Evolutionary conservation across 2,797 vertebrate genomes (phyloP).

Genomic region (Urocyon cinereoargenteus): DNA sequence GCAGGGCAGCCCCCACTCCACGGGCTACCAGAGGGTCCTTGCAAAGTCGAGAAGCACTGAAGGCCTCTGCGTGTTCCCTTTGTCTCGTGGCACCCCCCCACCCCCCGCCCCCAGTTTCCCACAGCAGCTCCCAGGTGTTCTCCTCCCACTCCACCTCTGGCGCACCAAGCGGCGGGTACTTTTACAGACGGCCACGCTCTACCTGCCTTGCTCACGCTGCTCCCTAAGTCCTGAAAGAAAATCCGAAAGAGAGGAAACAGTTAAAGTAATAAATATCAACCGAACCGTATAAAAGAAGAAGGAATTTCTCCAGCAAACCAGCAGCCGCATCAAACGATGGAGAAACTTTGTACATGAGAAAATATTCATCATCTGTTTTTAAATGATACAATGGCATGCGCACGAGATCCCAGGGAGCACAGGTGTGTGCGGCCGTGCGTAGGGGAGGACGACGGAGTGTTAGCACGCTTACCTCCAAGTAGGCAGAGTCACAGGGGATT

Average conservation of each 20-base stretch:
- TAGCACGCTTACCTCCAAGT: not conserved
- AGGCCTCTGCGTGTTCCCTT: not conserved
- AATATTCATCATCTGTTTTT: not conserved
- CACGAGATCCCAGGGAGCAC: not conserved
- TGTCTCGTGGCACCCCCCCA: not conserved
- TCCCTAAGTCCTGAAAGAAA: not conserved
- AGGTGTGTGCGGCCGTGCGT: too few relatives aligned
- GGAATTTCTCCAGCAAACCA: not conserved
- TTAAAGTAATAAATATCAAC: not conserved
- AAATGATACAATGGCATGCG: not conserved
- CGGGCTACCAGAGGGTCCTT: not conserved
- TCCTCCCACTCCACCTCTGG: not conserved
- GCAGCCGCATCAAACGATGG: not conserved
- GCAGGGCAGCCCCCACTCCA: accelerated
- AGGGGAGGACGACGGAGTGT: not conserved
- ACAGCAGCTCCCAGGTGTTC: not conserved
- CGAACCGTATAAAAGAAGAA: not conserved
- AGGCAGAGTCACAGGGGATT: not conserved
- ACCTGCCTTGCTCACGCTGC: not conserved
- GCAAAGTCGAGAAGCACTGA: not conserved
- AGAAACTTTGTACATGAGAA: constrained; percentile 17
- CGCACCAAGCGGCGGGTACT: not conserved
- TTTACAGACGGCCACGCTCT: not conserved
- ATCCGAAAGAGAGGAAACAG: not conserved
- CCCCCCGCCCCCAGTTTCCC: not conserved